These are phyloP conservation scores for Eustalomyia histrio DNA, from an alignment of 2,888 invertebrate species.

Conservation along the genomic window DNA sequence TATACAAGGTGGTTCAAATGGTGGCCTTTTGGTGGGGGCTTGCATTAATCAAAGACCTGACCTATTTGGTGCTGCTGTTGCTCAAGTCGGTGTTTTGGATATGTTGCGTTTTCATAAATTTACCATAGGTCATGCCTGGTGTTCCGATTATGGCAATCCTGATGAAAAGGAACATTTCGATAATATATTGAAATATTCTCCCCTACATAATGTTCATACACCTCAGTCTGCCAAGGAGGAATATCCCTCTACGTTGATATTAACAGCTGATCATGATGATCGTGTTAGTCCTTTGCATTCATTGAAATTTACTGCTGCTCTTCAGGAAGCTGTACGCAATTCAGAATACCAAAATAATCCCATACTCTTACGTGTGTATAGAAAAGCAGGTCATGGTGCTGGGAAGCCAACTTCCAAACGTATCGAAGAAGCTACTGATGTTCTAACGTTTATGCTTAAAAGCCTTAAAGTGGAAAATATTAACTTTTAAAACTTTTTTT, in stretches of 20 bases:
- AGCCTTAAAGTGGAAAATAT: constrained; percentile 75
- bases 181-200: constrained; percentile 92
- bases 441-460: constrained; percentile 82
- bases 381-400: constrained; percentile 97
- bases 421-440: constrained; percentile 96
- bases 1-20: constrained; percentile 98
- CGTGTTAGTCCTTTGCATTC: constrained; percentile 98
- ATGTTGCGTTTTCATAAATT: constrained; percentile 99
- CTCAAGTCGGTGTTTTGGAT: constrained; percentile 97
- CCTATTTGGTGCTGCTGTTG: constrained; percentile 94
- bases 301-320: constrained; percentile 94
- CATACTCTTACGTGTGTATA: constrained; percentile 93
- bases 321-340: constrained; percentile 87
- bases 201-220: constrained; percentile 92
- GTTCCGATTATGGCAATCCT: constrained; percentile 95
- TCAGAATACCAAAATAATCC: constrained; percentile 88
- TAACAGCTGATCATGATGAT: constrained; percentile 99
- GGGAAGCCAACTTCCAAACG: constrained; percentile 98
- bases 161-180: constrained; percentile 92
- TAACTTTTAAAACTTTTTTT: constrained; percentile 71
- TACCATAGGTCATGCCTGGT: constrained; percentile 98
- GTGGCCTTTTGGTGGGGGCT: constrained; percentile 96
- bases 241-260: constrained; percentile 94
- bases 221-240: constrained; percentile 82
- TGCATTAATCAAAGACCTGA: constrained; percentile 97